phyloP scores from a whole-genome alignment of 2,113 vertebrate genomes.

The Serilophus lunatus region DNA sequence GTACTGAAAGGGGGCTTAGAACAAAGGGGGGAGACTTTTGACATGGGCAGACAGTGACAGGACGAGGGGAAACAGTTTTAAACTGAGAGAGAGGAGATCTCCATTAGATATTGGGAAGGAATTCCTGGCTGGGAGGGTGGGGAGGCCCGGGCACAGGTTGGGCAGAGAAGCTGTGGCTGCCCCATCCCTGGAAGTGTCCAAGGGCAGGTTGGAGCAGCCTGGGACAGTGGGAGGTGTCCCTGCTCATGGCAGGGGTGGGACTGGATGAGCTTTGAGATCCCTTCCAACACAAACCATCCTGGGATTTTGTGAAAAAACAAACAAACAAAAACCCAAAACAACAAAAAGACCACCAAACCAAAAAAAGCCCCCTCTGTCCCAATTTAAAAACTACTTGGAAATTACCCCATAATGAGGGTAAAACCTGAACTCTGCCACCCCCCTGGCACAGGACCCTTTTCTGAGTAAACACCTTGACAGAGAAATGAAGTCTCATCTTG shows the following conservation, averaged over 20 bases:
- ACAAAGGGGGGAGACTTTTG: not conserved
- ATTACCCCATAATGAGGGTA: not conserved
- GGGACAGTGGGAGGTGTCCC: accelerated
- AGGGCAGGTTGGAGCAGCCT: not conserved
- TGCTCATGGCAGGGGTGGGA: not conserved
- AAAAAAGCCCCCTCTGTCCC: accelerated
- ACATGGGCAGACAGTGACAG: not conserved
- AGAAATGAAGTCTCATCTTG: not conserved
- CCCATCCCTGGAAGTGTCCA: not conserved
- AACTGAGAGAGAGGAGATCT: not conserved
- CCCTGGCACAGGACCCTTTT: not conserved
- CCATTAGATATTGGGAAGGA: not conserved
- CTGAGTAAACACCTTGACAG: not conserved
- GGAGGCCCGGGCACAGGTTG: accelerated
- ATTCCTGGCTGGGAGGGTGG: not conserved
- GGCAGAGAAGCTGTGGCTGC: not conserved
- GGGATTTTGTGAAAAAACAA: not conserved
- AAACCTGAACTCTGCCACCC: not conserved
- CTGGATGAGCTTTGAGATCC: not conserved
- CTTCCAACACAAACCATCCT: not conserved
- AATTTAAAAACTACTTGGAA: not conserved
- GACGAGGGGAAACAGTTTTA: not conserved
- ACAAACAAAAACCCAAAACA: no score
- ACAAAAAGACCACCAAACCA: no score
- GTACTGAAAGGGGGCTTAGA: not conserved